A percentile compares a stretch with the other conserved stretches of the same genome.
Evolutionary conservation across 2,113 vertebrate genomes (phyloP).

Genomic region (Noturus placidus): DNA sequence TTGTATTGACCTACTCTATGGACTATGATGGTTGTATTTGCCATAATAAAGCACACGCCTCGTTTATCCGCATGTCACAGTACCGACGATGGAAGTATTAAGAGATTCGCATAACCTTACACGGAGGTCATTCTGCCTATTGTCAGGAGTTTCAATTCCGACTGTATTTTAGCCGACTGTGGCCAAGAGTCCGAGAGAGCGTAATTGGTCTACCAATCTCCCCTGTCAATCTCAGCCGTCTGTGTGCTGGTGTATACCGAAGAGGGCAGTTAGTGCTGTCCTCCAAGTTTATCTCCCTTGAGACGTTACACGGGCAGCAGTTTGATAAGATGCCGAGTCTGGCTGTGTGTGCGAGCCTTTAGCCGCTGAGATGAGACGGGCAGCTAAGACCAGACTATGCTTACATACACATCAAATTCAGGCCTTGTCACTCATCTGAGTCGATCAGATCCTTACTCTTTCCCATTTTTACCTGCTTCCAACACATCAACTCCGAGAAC

Average conservation of each 20-base stretch:
- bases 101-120: not conserved
- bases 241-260: not conserved
- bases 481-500: too few relatives aligned
- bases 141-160: not conserved
- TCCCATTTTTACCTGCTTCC: too few relatives aligned
- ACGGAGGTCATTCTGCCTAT: not conserved
- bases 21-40: not conserved
- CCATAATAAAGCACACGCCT: not conserved
- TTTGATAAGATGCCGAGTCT: not conserved
- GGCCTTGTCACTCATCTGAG: too few relatives aligned
- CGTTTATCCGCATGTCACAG: too few relatives aligned
- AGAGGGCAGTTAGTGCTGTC: constrained; percentile 11
- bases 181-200: not conserved
- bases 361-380: not conserved
- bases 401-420: too few relatives aligned
- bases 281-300: not conserved
- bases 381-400: not conserved
- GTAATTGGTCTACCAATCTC: constrained; percentile 3
- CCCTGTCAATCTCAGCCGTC: not conserved
- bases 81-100: too few relatives aligned
- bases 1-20: not conserved
- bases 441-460: too few relatives aligned
- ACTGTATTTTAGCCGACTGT: not conserved
- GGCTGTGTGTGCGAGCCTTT: not conserved
- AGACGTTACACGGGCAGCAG: not conserved